Percentiles rank a stretch among this genome's conserved stretches.
phyloP scores from a whole-genome alignment of 2,888 invertebrate genomes.

The Lasioglossum leucozonium region DNA sequence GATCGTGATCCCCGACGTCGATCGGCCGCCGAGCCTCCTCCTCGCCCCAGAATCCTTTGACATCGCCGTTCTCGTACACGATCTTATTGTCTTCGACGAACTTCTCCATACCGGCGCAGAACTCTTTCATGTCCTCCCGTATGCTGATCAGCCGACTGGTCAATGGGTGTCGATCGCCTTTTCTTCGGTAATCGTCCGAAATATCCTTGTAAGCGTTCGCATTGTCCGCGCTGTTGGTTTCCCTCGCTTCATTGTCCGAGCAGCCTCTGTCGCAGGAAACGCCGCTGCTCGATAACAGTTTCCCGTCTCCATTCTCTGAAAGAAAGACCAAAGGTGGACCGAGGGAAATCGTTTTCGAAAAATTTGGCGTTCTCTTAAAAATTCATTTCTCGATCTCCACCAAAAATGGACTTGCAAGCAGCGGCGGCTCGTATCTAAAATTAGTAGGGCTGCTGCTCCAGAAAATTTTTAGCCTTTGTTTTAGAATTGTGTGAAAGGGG shows the following conservation, averaged over 20 bases:
- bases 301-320: conserved; percentile 11
- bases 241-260: background rate
- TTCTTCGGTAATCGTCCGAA: conserved; percentile 38
- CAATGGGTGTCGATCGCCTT: conserved; percentile 36
- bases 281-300: background rate
- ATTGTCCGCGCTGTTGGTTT: background rate
- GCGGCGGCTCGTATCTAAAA: no score
- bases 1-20: background rate
- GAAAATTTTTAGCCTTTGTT: no score
- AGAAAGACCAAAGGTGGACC: background rate
- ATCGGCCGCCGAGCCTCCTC: background rate
- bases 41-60: conserved; percentile 65
- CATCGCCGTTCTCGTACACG: conserved; percentile 66
- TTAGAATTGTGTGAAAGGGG: no score
- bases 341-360: background rate
- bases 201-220: conserved; percentile 6
- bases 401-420: no score
- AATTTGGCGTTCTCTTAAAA: background rate
- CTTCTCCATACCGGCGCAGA: conserved; percentile 68
- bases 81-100: conserved; percentile 73
- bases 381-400: no score
- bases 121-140: conserved; percentile 73
- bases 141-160: conserved; percentile 68
- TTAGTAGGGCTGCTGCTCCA: no score
- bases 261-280: conserved; percentile 23